phyloP scores from a whole-genome alignment of 64 coral and sea anemone species.

The Pachyseris speciosa region DNA sequence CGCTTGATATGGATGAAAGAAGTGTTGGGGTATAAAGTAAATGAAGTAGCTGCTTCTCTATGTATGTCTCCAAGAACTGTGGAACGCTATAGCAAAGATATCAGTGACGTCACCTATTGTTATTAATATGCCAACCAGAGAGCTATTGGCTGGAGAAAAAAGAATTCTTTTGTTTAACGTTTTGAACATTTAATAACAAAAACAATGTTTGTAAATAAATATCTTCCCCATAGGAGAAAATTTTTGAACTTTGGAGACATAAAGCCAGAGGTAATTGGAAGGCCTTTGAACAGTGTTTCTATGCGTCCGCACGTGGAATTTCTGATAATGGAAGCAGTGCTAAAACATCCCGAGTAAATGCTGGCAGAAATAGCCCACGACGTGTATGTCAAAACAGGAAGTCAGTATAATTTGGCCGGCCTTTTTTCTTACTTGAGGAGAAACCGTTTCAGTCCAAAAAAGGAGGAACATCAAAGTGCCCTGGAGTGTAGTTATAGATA shows the following conservation, averaged over 20 bases:
- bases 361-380: slow-evolving; percentile 51
- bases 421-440: slow-evolving; percentile 37
- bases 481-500: no score
- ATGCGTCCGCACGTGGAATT: slow-evolving; percentile 67
- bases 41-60: slow-evolving; percentile 17
- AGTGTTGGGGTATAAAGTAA: slow-evolving; percentile 30
- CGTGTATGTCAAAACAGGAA: slow-evolving; percentile 40
- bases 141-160: no score
- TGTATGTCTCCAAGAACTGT: slow-evolving; percentile 19
- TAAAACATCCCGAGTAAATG: slow-evolving; percentile 61
- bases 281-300: slow-evolving; percentile 37
- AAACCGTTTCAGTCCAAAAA: slow-evolving; percentile 41
- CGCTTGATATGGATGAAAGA: slow-evolving; percentile 30
- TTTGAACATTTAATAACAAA: no score
- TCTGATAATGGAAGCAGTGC: slow-evolving; percentile 56
- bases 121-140: no score
- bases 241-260: slow-evolving; percentile 29
- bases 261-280: slow-evolving; percentile 26
- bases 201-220: no score
- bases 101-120: no score
- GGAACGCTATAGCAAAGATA: slow-evolving; percentile 1
- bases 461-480: no score
- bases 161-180: no score
- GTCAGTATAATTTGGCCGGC: slow-evolving; percentile 10
- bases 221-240: neutral